Conservation (phyloP, 2,113 vertebrate species). For the Chunga burmeisteri region DNA sequence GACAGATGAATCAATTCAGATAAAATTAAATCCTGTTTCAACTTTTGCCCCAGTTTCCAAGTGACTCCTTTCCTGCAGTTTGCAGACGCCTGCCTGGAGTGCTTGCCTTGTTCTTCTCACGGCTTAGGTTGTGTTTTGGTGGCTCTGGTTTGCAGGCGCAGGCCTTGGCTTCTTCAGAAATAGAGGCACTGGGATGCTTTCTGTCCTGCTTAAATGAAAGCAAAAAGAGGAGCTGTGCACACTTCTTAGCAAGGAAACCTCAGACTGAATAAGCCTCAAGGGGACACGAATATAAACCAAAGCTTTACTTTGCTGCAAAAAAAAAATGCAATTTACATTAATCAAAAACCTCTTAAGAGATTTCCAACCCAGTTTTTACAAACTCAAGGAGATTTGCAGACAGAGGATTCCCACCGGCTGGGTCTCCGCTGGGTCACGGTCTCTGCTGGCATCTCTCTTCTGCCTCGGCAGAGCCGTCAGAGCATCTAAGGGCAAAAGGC, state of each 20-base stretch:
- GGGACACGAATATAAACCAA: neutral
- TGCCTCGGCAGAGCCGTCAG: neutral
- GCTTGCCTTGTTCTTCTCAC: neutral
- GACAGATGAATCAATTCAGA: conserved; percentile 44
- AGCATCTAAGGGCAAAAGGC: neutral
- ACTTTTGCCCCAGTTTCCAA: conserved; percentile 50
- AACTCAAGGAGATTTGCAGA: neutral
- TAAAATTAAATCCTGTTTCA: conserved; percentile 38
- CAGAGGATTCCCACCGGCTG: neutral
- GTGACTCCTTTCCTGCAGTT: neutral
- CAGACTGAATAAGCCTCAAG: neutral
- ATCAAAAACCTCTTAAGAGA: conserved; percentile 33
- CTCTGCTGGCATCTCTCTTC: neutral
- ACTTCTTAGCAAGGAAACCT: neutral
- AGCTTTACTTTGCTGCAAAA: neutral
- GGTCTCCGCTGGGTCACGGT: neutral
- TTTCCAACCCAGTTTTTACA: neutral
- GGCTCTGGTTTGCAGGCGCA: neutral
- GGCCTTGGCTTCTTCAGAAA: neutral
- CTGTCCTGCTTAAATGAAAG: neutral
- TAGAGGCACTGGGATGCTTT: neutral
- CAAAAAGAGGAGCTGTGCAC: neutral
- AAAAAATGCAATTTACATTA: neutral
- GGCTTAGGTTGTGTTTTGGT: neutral
- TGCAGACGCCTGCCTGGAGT: neutral